These are phyloP conservation scores for Nudaria mundana DNA, from an alignment of 2,888 invertebrate species.

Conservation along the genomic window DNA sequence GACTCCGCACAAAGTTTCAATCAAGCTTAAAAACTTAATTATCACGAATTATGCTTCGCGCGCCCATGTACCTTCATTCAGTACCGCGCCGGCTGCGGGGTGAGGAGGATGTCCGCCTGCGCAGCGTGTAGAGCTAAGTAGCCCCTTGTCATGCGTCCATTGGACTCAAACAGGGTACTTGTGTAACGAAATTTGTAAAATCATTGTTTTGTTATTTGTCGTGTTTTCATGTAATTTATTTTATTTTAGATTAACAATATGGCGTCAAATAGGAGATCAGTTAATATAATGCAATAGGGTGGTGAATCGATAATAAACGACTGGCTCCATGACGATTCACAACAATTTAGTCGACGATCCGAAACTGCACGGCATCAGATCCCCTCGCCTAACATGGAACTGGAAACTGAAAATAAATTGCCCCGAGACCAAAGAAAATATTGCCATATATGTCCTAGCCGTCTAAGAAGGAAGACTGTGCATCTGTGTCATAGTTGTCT, in stretches of 20 bases:
- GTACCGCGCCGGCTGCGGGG: not conserved
- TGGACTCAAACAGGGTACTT: not conserved
- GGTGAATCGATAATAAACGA: too few species aligned
- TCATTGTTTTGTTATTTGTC: not conserved
- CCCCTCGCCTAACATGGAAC: not conserved
- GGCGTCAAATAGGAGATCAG: not conserved
- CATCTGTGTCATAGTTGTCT: constrained; percentile 4
- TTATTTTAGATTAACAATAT: not conserved
- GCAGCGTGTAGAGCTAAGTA: not conserved
- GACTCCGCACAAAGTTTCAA: too few species aligned
- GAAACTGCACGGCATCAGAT: too few species aligned
- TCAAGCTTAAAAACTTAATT: too few species aligned
- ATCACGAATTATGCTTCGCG: too few species aligned
- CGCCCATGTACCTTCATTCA: not conserved
- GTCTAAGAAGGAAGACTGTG: constrained; percentile 8
- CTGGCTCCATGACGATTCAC: not conserved
- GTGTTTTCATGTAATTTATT: not conserved
- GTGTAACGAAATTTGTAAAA: not conserved
- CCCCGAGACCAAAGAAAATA: constrained; percentile 8
- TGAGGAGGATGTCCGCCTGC: not conserved
- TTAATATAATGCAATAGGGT: not conserved
- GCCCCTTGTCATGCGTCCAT: not conserved
- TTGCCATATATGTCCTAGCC: constrained; percentile 6
- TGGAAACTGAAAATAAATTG: constrained; percentile 4
- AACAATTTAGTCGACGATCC: too few species aligned